A percentile compares a stretch with the other conserved stretches of the same genome.
These are phyloP conservation scores for Potorous gilbertii DNA, from an alignment of 2,797 vertebrate species.

Conservation along the genomic window DNA sequence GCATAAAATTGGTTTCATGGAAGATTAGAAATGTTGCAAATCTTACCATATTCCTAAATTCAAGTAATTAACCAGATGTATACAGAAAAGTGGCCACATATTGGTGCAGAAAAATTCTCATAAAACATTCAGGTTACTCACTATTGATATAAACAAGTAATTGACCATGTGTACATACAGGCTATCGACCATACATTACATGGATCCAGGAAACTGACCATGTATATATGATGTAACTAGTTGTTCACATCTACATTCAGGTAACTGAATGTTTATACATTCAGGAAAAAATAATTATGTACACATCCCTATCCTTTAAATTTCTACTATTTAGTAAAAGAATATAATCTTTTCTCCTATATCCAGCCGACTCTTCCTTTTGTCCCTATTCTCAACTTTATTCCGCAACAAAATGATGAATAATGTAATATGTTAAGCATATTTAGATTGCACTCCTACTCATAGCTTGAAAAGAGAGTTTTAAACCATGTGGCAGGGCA, in stretches of 20 bases:
- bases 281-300: neutral
- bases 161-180: neutral
- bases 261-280: neutral
- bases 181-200: neutral
- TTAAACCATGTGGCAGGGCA: slow-evolving; percentile 16
- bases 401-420: slow-evolving; percentile 38
- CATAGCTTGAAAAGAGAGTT: slow-evolving; percentile 50
- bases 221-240: neutral
- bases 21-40: neutral
- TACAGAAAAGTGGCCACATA: neutral
- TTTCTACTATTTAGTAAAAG: slow-evolving; percentile 37
- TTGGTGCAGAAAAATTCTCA: neutral
- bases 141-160: neutral
- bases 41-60: neutral
- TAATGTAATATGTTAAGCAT: slow-evolving; percentile 57
- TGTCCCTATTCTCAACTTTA: slow-evolving; percentile 13
- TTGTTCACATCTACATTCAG: neutral
- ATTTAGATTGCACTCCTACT: slow-evolving; percentile 53
- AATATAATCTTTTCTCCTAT: slow-evolving; percentile 45
- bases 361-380: neutral
- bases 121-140: neutral
- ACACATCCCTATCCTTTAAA: neutral
- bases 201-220: neutral
- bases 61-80: neutral
- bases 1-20: neutral